Percentiles rank a stretch among this genome's conserved stretches.
phyloP scores from a whole-genome alignment of 2,888 invertebrate genomes.

The Limnephilus marmoratus region DNA sequence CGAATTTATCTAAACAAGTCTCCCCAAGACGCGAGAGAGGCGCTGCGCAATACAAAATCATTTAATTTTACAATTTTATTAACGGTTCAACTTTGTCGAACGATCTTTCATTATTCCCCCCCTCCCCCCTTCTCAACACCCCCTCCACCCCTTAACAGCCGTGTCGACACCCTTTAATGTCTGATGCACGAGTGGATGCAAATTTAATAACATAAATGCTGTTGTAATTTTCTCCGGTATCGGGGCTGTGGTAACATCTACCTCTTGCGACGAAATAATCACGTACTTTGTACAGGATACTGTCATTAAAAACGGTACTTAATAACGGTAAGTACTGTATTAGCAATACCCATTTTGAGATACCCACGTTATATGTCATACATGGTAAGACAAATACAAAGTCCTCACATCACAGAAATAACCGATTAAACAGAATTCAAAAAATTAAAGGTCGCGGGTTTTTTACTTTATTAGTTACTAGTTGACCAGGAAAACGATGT shows the following conservation, averaged over 20 bases:
- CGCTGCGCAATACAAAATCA: slow-evolving; percentile 14
- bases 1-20: background rate
- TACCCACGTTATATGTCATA: too few species aligned
- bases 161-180: slow-evolving; percentile 35
- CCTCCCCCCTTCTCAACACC: background rate
- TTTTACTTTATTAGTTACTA: too few species aligned
- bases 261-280: background rate
- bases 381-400: too few species aligned
- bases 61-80: slow-evolving; percentile 31
- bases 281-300: background rate
- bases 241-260: background rate
- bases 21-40: background rate
- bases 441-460: too few species aligned
- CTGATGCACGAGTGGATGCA: slow-evolving; percentile 36
- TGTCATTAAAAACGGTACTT: background rate
- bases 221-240: slow-evolving; percentile 14
- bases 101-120: background rate
- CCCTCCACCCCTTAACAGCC: background rate
- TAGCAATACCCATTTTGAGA: too few species aligned
- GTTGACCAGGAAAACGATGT: too few species aligned
- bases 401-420: too few species aligned
- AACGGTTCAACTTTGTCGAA: background rate
- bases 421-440: too few species aligned
- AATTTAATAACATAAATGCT: slow-evolving; percentile 38
- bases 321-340: too few species aligned